Conservation (phyloP, 2,113 vertebrate genomes). For the Sinocyclocheilus anshuiensis region DNA sequence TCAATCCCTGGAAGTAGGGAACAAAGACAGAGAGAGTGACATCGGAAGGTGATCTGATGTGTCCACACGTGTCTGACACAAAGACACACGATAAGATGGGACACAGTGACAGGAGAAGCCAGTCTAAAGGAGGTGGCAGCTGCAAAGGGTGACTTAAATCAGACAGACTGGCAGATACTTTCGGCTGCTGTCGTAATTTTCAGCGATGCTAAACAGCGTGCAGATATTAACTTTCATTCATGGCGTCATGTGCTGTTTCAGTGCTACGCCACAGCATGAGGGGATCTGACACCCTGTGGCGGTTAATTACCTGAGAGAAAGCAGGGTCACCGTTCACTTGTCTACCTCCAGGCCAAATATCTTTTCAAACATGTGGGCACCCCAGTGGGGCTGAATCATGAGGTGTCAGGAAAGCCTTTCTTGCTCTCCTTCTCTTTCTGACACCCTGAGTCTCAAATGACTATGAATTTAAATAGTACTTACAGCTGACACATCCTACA, state of each 20-base stretch:
- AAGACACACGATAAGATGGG: not conserved
- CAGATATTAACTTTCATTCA: slow-evolving; percentile 55
- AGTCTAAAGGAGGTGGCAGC: slow-evolving; percentile 12
- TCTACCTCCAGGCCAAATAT: slow-evolving; percentile 33
- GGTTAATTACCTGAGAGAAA: slow-evolving; percentile 41
- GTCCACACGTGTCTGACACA: slow-evolving; percentile 8
- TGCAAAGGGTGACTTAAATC: slow-evolving; percentile 50
- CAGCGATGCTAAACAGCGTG: slow-evolving; percentile 25
- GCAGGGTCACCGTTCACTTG: slow-evolving; percentile 39
- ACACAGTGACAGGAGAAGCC: slow-evolving; percentile 23
- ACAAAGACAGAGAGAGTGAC: not conserved
- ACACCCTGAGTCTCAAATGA: not conserved
- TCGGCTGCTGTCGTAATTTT: slow-evolving; percentile 49
- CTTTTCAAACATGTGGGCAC: not conserved
- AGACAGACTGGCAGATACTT: slow-evolving; percentile 50
- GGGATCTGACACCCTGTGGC: slow-evolving; percentile 33
- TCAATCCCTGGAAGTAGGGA: not conserved
- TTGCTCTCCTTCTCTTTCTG: slow-evolving; percentile 1
- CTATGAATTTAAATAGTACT: slow-evolving; percentile 34
- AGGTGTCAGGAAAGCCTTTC: slow-evolving; percentile 29
- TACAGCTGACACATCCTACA: slow-evolving; percentile 40
- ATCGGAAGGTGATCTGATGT: slow-evolving; percentile 3
- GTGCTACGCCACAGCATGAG: not conserved
- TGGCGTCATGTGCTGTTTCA: not conserved
- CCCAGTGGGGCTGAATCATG: slow-evolving; percentile 15